Conservation (phyloP, 2,113 vertebrate genomes). For the Catharus bicknelli region DNA sequence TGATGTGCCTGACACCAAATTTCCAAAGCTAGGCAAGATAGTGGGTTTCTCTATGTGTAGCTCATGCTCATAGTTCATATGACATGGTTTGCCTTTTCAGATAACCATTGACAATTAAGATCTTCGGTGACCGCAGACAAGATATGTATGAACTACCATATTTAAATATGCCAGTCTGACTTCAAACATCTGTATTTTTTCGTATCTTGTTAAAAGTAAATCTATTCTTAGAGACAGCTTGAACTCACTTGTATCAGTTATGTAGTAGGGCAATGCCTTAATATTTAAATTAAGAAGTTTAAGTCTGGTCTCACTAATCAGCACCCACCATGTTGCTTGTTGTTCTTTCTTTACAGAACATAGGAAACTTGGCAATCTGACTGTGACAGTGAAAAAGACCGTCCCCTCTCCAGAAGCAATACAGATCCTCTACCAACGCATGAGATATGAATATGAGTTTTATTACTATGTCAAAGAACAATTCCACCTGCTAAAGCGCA, state of each 20-base stretch:
- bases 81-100: not conserved
- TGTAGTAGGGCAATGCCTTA: not conserved
- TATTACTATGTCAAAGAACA: slow-evolving; percentile 96
- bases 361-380: slow-evolving; percentile 94
- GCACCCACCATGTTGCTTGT: not conserved
- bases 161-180: not conserved
- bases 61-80: not conserved
- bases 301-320: not conserved
- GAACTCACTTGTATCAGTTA: not conserved
- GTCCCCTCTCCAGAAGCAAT: slow-evolving; percentile 91
- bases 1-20: not conserved
- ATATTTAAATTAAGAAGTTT: not conserved
- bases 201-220: not conserved
- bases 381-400: slow-evolving; percentile 94
- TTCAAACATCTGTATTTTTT: not conserved
- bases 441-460: slow-evolving; percentile 96
- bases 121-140: not conserved
- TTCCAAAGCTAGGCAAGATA: not conserved
- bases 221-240: not conserved
- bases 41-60: not conserved
- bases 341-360: slow-evolving; percentile 81
- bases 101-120: not conserved
- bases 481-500: slow-evolving; percentile 93
- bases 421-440: slow-evolving; percentile 93
- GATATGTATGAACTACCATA: not conserved